phyloP scores from a whole-genome alignment of 2,888 invertebrate species.

The Heteropelma amictum region DNA sequence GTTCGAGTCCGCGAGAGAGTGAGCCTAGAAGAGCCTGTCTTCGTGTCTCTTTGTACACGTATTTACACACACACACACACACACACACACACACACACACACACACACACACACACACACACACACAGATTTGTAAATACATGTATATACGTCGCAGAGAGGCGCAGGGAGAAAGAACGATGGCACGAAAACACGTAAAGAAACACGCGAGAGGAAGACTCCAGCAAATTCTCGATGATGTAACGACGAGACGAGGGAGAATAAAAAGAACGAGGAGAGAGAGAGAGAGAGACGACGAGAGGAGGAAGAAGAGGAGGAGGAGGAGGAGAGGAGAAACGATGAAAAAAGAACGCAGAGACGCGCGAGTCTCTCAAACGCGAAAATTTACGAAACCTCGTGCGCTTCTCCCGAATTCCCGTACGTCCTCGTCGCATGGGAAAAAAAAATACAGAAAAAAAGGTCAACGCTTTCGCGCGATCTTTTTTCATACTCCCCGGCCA shows the following conservation, averaged over 20 bases:
- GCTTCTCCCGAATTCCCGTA: not conserved
- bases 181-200: slow-evolving; percentile 18
- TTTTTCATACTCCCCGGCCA: not conserved
- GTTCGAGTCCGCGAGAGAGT: slow-evolving; percentile 23
- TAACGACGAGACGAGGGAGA: slow-evolving; percentile 19
- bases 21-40: not conserved
- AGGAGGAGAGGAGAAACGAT: not conserved
- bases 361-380: too few species aligned
- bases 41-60: not conserved
- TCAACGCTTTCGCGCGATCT: not conserved
- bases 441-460: not conserved
- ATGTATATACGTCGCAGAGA: too few species aligned
- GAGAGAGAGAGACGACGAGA: not conserved
- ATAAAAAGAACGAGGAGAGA: not conserved
- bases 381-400: slow-evolving; percentile 15
- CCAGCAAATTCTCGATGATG: slow-evolving; percentile 33
- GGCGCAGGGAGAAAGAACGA: not conserved
- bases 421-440: not conserved
- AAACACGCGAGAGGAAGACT: slow-evolving; percentile 22
- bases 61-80: not conserved
- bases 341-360: slow-evolving; percentile 5
- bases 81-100: not conserved
- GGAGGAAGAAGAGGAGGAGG: not conserved
- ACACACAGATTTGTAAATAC: not conserved
- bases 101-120: not conserved